Base-by-base conservation (phyloP, 2,888 invertebrate species). In the Nomada ferruginata region DNA sequence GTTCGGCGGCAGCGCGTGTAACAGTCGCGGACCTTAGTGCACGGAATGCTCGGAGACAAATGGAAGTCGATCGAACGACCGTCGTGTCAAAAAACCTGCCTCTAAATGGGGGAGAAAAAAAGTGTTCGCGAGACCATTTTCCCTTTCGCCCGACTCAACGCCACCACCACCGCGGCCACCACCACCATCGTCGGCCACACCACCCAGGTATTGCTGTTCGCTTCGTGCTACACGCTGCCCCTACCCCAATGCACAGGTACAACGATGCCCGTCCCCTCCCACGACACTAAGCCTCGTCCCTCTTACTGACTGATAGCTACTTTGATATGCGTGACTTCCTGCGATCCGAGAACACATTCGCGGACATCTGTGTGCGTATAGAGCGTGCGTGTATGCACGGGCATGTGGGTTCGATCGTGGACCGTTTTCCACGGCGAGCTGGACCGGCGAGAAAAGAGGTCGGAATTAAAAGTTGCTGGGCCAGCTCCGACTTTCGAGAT, bases 11-110 rank as follows among this genome's bases (percentile, higher is more conserved):
- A 80, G 69, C 84, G 82, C 85, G 83, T 69, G 50, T 68, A 36
- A 15, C 44, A 20, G 55, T 36, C 78, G 78, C 71, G 86, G 87
- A 85, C 86, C 85, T 86, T 87, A 79, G 76, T 85, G 88, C 88
- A 81, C 85, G 81, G 91, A 92, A 91, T 90, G 91, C 85, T 91
- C 90, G 90, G 91, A 89, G 91, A 92, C 92, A 92, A 93, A 92
- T 92, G 93, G 91, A 90, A 91, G 91, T 89, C 90, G 91, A 91
- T 91, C 90, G 91, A 89, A 91, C 87, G 86, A 88, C 87, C 89
- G 87, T 85, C 89, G 90, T 92, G 91, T 93, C 92, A 92, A 90
- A 91, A 92, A 92, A 90, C 89, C 87, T 86, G 77, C 66, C 88
- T 89, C 85, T 85, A 88, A 89, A 87, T 85, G 86, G 89, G 89